phyloP scores from a whole-genome alignment of 2,888 invertebrate genomes.

The Phymatocera aterrima region DNA sequence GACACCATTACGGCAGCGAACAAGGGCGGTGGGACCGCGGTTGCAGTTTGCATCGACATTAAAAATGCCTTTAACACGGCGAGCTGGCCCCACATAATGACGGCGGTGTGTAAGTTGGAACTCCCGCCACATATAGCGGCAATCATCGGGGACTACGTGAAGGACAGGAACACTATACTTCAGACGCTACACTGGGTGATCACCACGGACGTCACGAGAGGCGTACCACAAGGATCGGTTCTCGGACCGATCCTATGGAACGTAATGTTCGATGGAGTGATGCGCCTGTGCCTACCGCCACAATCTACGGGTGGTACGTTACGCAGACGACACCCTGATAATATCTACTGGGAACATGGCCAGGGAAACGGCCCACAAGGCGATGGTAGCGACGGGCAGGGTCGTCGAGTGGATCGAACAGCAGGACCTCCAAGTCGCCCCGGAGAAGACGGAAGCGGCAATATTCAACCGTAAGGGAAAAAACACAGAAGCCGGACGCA shows the following conservation, averaged over 20 bases:
- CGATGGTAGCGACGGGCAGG: constrained; percentile 24
- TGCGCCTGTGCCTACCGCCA: background rate
- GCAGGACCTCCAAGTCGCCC: constrained; percentile 41
- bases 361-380: constrained; percentile 45
- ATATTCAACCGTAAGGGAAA: constrained; percentile 31
- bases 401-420: constrained; percentile 47
- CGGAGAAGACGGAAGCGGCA: constrained; percentile 42
- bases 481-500: background rate
- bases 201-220: background rate
- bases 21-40: background rate
- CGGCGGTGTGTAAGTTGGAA: background rate
- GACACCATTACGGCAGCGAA: background rate
- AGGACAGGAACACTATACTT: background rate
- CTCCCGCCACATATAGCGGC: background rate
- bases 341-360: background rate
- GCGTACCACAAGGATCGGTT: background rate
- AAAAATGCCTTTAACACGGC: background rate
- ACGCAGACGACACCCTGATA: constrained; percentile 20
- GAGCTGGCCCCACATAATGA: background rate
- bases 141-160: background rate
- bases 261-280: constrained; percentile 11
- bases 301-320: background rate
- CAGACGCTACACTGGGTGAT: background rate
- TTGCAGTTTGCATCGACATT: background rate
- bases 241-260: constrained; percentile 34